Evolutionary conservation across 2,797 vertebrate species (phyloP).

Genomic region (Propithecus deckenii): DNA sequence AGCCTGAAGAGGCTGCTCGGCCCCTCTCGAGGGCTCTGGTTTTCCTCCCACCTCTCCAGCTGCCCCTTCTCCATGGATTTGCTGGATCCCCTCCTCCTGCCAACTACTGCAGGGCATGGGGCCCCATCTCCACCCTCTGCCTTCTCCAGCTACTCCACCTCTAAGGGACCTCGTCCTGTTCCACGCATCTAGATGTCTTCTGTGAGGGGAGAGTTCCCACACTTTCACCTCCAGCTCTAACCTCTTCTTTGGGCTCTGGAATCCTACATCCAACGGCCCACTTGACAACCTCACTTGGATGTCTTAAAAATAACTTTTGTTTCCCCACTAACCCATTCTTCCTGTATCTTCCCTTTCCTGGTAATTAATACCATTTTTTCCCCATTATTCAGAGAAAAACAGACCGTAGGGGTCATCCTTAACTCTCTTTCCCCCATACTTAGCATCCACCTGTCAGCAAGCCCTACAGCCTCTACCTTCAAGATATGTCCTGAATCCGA

Average conservation of each 20-base stretch:
- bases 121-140: background rate
- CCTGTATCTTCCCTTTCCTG: background rate
- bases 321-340: background rate
- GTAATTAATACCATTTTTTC: background rate
- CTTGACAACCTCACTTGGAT: background rate
- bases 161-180: background rate
- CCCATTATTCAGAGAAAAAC: background rate
- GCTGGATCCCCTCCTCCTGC: background rate
- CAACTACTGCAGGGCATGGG: background rate
- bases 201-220: accelerated
- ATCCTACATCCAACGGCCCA: background rate
- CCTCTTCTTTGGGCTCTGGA: background rate
- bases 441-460: background rate
- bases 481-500: background rate
- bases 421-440: background rate
- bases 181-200: background rate
- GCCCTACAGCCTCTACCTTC: background rate
- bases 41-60: background rate
- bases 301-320: background rate
- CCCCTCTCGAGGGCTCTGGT: accelerated
- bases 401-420: background rate
- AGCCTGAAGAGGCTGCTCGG: background rate
- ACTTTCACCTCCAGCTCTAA: background rate
- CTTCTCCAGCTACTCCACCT: background rate
- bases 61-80: background rate